A percentile compares a stretch with the other conserved stretches of the same genome.
phyloP scores from a whole-genome alignment of 2,797 vertebrate species.

The Sciaenops ocellatus region DNA sequence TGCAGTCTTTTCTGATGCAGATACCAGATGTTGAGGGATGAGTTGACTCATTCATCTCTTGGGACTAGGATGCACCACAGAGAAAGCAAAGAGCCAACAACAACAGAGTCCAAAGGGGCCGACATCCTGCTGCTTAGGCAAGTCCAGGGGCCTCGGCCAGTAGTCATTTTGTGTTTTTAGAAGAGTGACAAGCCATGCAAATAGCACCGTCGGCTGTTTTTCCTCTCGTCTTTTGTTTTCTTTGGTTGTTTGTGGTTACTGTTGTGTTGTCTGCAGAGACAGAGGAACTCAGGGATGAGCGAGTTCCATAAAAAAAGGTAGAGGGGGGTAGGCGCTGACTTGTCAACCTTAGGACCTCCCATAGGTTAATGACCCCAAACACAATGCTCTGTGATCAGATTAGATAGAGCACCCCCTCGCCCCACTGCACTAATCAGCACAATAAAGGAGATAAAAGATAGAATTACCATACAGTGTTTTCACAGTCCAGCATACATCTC shows the following conservation, averaged over 20 bases:
- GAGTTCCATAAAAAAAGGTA: constrained; percentile 62
- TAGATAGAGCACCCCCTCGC: constrained; percentile 77
- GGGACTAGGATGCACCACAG: constrained; percentile 56
- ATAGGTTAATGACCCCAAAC: constrained; percentile 88
- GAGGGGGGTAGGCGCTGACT: constrained; percentile 76
- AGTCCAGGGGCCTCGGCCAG: constrained; percentile 69
- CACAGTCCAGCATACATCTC: constrained; percentile 70
- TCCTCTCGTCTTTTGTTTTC: constrained; percentile 78
- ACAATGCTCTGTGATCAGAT: constrained; percentile 90
- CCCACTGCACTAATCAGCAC: constrained; percentile 75
- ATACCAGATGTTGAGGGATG: constrained; percentile 82
- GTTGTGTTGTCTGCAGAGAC: constrained; percentile 74
- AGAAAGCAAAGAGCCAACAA: constrained; percentile 69
- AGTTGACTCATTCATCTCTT: constrained; percentile 68
- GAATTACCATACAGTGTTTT: constrained; percentile 84
- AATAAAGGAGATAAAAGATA: constrained; percentile 80
- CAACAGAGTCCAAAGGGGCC: constrained; percentile 76
- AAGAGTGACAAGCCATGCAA: constrained; percentile 83
- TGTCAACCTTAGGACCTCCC: constrained; percentile 87
- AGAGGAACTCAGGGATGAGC: constrained; percentile 75
- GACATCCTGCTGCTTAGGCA: constrained; percentile 82
- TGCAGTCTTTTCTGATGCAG: constrained; percentile 76
- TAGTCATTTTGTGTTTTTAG: constrained; percentile 76
- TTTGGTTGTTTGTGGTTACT: constrained; percentile 82
- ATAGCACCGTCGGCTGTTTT: constrained; percentile 85